Evolutionary conservation across 2,797 vertebrate genomes (phyloP), one percentile per base, ranked within the genome.

Genomic region (Gephyroberyx darwinii): DNA sequence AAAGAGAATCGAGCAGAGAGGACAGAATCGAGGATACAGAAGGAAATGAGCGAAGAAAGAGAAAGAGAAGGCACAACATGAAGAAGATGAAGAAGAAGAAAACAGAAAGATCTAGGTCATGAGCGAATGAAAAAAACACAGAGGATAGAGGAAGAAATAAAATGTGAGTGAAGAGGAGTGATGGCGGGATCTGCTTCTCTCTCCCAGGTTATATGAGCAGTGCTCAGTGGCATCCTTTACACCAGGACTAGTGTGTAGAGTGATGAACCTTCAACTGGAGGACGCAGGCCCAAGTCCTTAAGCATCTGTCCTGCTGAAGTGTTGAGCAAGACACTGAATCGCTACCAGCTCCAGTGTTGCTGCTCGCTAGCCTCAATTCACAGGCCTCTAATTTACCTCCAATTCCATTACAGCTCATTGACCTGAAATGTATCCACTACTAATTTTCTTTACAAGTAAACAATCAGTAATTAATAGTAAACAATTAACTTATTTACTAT

Each of bases 21-120:
- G 5, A 45, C 1, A 47, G 7, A 41, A 20, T 5, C n/a, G n/a
- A n/a, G 26, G 12, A 54, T 0, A 26, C 26, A 3, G 52, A 41
- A 13, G 39, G 8, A 41, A 41, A 6, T 4, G 52, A 20, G 20
- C 5, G 57, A 33, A n/a, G 22, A 8, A 19, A 19, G 3, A 47
- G 4, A 39, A 19, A 4, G 51, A 65, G 10, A 14, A 66, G 26
- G 20, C 8, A 41, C 35, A 69, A 9, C 16, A 13, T 22, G 62
- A 61, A 35, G n/a, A n/a, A n/a, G n/a, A 13, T 22, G 62, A 61
- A 35, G n/a, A n/a, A n/a, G n/a, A n/a, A n/a, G 62, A 61, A 33
- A 30, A 39, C 48, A 55, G 19, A 59, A 50, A 61, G n/a, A 69
- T 72, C 35, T 73, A 43, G 69, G 74, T 65, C 73, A 76, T 5